phyloP scores from a whole-genome alignment of 2,888 invertebrate species.

The Euclidia mi region DNA sequence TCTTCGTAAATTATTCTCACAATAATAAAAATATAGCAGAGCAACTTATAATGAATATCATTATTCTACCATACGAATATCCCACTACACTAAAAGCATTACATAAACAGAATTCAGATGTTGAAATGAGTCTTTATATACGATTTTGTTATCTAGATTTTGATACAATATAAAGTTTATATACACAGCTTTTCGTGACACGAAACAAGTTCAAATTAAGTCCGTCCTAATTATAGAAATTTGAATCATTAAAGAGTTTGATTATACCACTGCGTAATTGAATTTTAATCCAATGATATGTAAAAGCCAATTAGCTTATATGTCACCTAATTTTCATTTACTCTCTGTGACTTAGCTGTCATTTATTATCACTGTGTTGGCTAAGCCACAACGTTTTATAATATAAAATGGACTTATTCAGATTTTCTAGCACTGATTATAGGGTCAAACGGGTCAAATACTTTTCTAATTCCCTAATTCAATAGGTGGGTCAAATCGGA shows the following conservation, averaged over 20 bases:
- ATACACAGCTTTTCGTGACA: constrained; percentile 18
- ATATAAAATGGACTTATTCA: constrained; percentile 55
- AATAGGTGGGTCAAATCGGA: constrained; percentile 63
- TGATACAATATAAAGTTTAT: constrained; percentile 16
- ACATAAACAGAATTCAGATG: constrained; percentile 22
- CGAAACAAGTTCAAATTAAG: constrained; percentile 17
- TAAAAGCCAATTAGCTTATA: constrained; percentile 39
- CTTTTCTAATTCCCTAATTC: constrained; percentile 79
- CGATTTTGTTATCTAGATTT: constrained; percentile 4
- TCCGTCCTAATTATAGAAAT: constrained; percentile 18
- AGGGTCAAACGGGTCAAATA: constrained; percentile 63
- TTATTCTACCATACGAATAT: constrained; percentile 19
- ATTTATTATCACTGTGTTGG: constrained; percentile 23
- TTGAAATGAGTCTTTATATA: constrained; percentile 7
- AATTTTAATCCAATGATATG: constrained; percentile 26
- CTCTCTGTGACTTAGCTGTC: no score
- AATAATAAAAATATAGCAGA: background rate
- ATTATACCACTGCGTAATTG: no score
- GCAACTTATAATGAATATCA: constrained; percentile 12
- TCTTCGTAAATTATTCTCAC: background rate
- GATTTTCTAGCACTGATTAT: constrained; percentile 58
- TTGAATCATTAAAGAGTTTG: background rate
- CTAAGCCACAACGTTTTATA: constrained; percentile 37
- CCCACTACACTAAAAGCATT: constrained; percentile 47
- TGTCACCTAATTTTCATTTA: constrained; percentile 11